phyloP scores from a whole-genome alignment of 2,113 vertebrate species.

The Rhinogobius similis region DNA sequence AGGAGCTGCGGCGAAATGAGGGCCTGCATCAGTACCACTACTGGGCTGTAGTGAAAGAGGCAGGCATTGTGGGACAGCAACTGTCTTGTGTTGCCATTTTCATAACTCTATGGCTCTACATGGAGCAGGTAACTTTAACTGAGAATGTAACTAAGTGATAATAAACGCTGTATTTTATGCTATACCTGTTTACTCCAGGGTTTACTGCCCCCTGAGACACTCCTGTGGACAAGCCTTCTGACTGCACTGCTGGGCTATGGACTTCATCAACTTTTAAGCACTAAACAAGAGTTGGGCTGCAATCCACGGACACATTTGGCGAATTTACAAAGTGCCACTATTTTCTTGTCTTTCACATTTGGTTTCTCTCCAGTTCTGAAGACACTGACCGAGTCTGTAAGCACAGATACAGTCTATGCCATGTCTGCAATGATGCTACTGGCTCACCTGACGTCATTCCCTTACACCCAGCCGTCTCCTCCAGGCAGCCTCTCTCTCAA shows the following conservation, averaged over 20 bases:
- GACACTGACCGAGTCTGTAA: slow-evolving; percentile 94
- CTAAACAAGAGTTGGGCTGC: slow-evolving; percentile 54
- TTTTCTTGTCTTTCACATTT: slow-evolving; percentile 92
- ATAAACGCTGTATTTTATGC: not conserved
- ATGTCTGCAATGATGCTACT: slow-evolving; percentile 94
- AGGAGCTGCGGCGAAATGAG: slow-evolving; percentile 89
- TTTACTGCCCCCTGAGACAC: slow-evolving; percentile 80
- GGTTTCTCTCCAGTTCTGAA: slow-evolving; percentile 94
- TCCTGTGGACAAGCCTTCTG: slow-evolving; percentile 80
- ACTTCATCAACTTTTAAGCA: slow-evolving; percentile 81
- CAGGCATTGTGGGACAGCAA: slow-evolving; percentile 89
- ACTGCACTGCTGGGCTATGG: slow-evolving; percentile 85
- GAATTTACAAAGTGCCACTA: slow-evolving; percentile 88
- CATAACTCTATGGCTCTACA: slow-evolving; percentile 91
- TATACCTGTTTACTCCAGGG: slow-evolving; percentile 39
- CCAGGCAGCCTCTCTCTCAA: slow-evolving; percentile 94
- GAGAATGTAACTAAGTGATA: not conserved
- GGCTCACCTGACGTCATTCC: slow-evolving; percentile 92
- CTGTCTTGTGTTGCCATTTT: slow-evolving; percentile 93
- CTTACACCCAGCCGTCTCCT: slow-evolving; percentile 88
- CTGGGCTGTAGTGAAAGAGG: slow-evolving; percentile 88
- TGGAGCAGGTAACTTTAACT: slow-evolving; percentile 82
- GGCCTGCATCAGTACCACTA: slow-evolving; percentile 88
- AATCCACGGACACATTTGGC: slow-evolving; percentile 81
- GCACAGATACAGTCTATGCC: slow-evolving; percentile 96